A percentile compares a stretch with the other conserved stretches of the same genome.
Conservation (phyloP, 2,797 vertebrate species). For the Oophaga sylvatica region DNA sequence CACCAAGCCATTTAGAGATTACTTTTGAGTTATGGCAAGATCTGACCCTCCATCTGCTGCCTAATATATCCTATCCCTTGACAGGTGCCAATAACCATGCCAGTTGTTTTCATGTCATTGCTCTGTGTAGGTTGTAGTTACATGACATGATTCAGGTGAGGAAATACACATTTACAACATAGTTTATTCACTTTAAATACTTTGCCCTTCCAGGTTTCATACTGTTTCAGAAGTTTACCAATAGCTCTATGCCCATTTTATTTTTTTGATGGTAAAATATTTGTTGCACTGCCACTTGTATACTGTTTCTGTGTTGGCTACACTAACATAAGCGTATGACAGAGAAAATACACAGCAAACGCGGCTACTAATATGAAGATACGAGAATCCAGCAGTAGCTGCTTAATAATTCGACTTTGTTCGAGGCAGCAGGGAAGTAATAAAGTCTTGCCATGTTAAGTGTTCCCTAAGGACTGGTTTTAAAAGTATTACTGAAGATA, state of each 20-base stretch:
- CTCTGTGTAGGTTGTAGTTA: neutral
- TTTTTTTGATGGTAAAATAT: neutral
- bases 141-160: neutral
- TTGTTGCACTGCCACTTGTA: neutral
- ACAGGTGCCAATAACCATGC: too few species aligned
- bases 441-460: conserved; percentile 41
- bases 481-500: conserved; percentile 23
- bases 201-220: neutral
- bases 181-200: neutral
- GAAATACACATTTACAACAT: neutral
- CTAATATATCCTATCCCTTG: too few species aligned
- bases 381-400: conserved; percentile 1
- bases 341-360: conserved; percentile 5
- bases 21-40: too few species aligned
- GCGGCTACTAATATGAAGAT: conserved; percentile 10
- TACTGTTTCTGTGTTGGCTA: neutral
- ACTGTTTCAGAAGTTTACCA: neutral
- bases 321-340: neutral
- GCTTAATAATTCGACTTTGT: conserved; percentile 31
- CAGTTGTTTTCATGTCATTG: neutral
- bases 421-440: conserved; percentile 21
- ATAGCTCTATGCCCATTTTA: neutral
- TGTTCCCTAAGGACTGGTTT: conserved; percentile 26
- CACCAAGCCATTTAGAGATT: too few species aligned
- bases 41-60: too few species aligned